Evolutionary conservation across 1,140 invertebrate genomes (phyloP).

Genomic region (Macrobrachium rosenbergii): DNA sequence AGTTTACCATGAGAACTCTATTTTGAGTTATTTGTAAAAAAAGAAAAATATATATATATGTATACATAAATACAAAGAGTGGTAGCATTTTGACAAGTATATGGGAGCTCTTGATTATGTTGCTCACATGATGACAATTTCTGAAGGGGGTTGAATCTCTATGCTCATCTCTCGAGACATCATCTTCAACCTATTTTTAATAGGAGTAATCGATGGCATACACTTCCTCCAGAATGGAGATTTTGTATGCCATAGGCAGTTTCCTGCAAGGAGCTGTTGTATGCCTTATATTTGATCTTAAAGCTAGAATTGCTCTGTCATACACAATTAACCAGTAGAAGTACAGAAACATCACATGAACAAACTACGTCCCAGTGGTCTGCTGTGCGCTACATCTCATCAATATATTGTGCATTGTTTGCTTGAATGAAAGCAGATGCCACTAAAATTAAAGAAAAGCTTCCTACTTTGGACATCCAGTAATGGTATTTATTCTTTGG

Average conservation of each 20-base stretch:
- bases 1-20: constrained; percentile 16
- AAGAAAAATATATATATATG: neutral
- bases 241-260: constrained; percentile 44
- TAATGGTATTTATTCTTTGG: too few species aligned
- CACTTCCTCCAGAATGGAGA: constrained; percentile 29
- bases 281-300: constrained; percentile 51
- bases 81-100: constrained; percentile 33
- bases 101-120: constrained; percentile 6
- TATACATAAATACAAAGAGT: constrained; percentile 13
- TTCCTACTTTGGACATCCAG: too few species aligned
- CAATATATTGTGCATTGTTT: too few species aligned
- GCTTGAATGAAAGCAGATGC: constrained; percentile 3
- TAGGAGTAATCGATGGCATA: constrained; percentile 31
- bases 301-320: constrained; percentile 52
- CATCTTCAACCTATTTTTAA: constrained; percentile 21
- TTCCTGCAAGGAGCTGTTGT: constrained; percentile 48
- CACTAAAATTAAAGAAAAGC: too few species aligned
- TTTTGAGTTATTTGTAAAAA: constrained; percentile 23
- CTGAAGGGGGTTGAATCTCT: constrained; percentile 45
- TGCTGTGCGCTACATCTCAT: constrained; percentile 4
- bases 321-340: constrained; percentile 38
- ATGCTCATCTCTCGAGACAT: constrained; percentile 27
- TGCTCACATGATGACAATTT: constrained; percentile 31
- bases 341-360: constrained; percentile 3
- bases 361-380: neutral